Evolutionary conservation across 2,888 invertebrate species (phyloP), one percentile per base, ranked within the genome.

Genomic region (Galeruca laticollis): DNA sequence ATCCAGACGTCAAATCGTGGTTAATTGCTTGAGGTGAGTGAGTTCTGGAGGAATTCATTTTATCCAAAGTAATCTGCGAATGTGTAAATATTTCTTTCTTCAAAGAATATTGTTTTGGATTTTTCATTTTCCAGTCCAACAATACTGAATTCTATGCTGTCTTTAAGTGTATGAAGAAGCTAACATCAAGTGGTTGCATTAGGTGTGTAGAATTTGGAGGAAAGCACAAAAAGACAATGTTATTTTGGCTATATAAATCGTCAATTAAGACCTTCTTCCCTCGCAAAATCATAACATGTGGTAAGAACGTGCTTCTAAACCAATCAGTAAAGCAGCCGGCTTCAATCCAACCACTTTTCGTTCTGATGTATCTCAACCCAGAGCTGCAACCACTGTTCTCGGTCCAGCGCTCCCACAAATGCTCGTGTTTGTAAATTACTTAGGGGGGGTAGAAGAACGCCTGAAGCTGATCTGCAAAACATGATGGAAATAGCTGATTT

Each of bases 371-470:
- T 35, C 76, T 67, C 8, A 73, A 67, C 4, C 74, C 73, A 20
- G 73, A 62, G 33, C 72, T 82, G 74, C 66, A 82, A 65, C 80
- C 83, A 15, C 83, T 84, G 21, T 80, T 79, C 69, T 75, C 72
- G 9, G 74, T 73, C 72, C 68, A 72, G 13, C 59, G 59, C 35
- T 77, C 70, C 74, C 76, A 81, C 33, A 84, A 10, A 31, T 80
- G 64, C 67, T 80, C 75, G 2, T 80, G 69, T 69, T 82, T 83
- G 69, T 83, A 84, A 43, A 84, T 80, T 10, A 84, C 79, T 73
- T 83, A 84, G n/a, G 31, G 79, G 81, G 15, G 82, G 83, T 52
- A 84, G 72, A 8, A 82, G 56, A 26, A 68, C 70, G n/a, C 84
- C 84, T 68, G 72, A 64, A 37, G 83, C 83, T 64, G 80, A 75